Evolutionary conservation across 2,888 invertebrate species (phyloP).

Genomic region (Drosophila borealis): DNA sequence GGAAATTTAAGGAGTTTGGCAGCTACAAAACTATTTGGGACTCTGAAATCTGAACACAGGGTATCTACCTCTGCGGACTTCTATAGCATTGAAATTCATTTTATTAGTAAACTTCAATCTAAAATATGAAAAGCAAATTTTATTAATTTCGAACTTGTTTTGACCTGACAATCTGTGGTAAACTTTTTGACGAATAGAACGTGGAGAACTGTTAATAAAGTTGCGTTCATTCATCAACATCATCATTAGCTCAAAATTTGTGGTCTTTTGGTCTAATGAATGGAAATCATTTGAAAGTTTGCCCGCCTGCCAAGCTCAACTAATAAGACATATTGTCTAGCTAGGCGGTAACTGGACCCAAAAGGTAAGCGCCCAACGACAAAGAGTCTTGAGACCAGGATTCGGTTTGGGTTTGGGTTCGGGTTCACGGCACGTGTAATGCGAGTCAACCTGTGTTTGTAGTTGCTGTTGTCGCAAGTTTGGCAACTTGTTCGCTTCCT

Average conservation of each 20-base stretch:
- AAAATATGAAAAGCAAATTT: slow-evolving; percentile 8
- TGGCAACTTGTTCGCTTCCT: slow-evolving; percentile 63
- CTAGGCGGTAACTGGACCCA: slow-evolving; percentile 29
- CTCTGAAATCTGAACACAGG: not conserved
- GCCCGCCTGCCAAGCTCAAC: slow-evolving; percentile 31
- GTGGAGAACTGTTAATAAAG: slow-evolving; percentile 45
- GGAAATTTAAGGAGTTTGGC: too few relatives aligned
- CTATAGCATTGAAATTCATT: not conserved
- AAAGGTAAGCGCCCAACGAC: slow-evolving; percentile 38
- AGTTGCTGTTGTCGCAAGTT: slow-evolving; percentile 62
- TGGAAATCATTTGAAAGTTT: slow-evolving; percentile 70
- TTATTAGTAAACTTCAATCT: slow-evolving; percentile 1
- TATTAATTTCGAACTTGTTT: slow-evolving; percentile 1
- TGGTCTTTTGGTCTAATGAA: slow-evolving; percentile 56
- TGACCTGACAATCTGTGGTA: not conserved
- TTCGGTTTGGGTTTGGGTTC: slow-evolving; percentile 3
- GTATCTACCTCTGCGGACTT: not conserved
- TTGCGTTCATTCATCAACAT: slow-evolving; percentile 53
- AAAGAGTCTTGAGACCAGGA: slow-evolving; percentile 15
- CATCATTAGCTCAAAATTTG: slow-evolving; percentile 65
- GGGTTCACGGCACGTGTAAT: slow-evolving; percentile 36
- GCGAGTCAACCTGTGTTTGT: slow-evolving; percentile 45
- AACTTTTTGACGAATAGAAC: slow-evolving; percentile 10
- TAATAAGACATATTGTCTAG: slow-evolving; percentile 75
- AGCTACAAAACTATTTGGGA: too few relatives aligned